Base-by-base conservation (phyloP, 1,140 invertebrate genomes). In the Homarus americanus region DNA sequence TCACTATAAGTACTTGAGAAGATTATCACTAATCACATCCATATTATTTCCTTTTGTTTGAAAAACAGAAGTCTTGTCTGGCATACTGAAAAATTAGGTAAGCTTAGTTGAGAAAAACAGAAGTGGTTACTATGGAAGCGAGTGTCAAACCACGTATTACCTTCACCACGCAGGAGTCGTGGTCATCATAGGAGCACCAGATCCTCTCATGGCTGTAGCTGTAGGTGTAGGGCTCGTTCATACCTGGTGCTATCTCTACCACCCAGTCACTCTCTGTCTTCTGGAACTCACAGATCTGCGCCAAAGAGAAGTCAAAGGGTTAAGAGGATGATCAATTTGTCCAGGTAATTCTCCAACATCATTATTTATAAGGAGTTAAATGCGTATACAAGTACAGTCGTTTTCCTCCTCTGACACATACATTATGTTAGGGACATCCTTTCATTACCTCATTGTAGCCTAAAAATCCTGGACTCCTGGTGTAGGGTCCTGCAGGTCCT, bases 381-480 rank as follows among this genome's bases (percentile, higher is more conserved):
- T n/a, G n/a, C n/a, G n/a, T n/a, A n/a, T n/a, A n/a, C n/a, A n/a
- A n/a, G n/a, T n/a, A n/a, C n/a, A n/a, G n/a, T n/a, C n/a, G n/a
- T n/a, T n/a, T n/a, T n/a, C n/a, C n/a, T n/a, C n/a, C n/a, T n/a
- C n/a, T n/a, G n/a, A n/a, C n/a, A n/a, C n/a, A n/a, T n/a, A n/a
- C n/a, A n/a, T n/a, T n/a, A n/a, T n/a, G n/a, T n/a, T n/a, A n/a
- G n/a, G n/a, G 0, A 15, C 17, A 58, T 4, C 20, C 24, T 4
- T 58, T 58, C 1, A 15, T 34, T 49, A 97, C 96, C 95, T 98
- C 97, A 93, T 98, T 98, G 94, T 97, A 98, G 0, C 97, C 95
- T 32, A 98, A 95, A 93, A 97, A 97, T 73, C 98, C 98, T 93
- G 96, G 94, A 4, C 97, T 96, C 86, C 96, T 95, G 0, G 97